Conservation (phyloP, 2,797 vertebrate species). For the Enteromius mattozi region DNA sequence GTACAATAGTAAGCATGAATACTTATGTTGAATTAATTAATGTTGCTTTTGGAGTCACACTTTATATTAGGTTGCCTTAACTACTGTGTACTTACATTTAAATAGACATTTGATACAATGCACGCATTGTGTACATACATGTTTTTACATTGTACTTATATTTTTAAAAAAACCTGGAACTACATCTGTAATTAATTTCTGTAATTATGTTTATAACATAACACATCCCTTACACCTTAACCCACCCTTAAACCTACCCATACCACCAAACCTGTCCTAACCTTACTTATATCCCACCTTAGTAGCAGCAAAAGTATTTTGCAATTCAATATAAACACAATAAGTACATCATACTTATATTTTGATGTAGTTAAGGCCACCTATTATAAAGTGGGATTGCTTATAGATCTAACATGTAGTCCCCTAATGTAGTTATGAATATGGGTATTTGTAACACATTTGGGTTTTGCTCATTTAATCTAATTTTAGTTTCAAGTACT, state of each 20-base stretch:
- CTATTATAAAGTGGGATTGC: not conserved
- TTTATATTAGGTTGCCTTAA: not conserved
- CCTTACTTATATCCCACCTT: not conserved
- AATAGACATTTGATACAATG: not conserved
- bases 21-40: not conserved
- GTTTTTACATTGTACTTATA: not conserved
- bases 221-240: not conserved
- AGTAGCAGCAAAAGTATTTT: not conserved
- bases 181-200: not conserved
- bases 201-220: not conserved
- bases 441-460: not conserved
- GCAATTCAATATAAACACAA: not conserved
- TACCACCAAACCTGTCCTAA: not conserved
- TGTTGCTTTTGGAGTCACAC: not conserved
- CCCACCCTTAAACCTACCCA: no score
- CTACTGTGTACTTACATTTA: not conserved
- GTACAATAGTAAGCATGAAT: conserved; percentile 31
- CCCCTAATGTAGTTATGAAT: not conserved
- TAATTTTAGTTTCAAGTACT: not conserved
- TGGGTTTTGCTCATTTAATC: not conserved
- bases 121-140: not conserved
- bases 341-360: not conserved
- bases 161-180: not conserved
- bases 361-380: not conserved
- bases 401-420: not conserved